Evolutionary conservation across 2,113 vertebrate species (phyloP).

Genomic region (Jaculus jaculus): DNA sequence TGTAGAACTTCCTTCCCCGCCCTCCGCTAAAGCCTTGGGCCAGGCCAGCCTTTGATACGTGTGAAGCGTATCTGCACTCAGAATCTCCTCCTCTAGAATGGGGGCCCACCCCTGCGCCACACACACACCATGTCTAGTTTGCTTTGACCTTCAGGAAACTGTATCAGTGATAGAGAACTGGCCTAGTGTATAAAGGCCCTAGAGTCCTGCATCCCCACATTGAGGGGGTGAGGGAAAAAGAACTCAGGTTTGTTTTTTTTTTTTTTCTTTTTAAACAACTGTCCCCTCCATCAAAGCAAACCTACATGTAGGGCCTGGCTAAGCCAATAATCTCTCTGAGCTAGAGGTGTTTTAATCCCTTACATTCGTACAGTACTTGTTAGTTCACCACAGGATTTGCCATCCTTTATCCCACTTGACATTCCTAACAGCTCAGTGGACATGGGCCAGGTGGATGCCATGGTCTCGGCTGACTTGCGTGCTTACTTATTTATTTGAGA

Average conservation of each 20-base stretch:
- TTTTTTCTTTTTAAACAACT: neutral
- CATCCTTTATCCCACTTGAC: neutral
- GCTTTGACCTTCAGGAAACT: neutral
- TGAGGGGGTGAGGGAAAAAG: neutral
- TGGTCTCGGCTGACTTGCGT: neutral
- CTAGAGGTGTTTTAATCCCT: neutral
- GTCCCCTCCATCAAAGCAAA: neutral
- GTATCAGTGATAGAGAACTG: neutral
- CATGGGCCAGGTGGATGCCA: neutral
- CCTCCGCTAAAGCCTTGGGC: neutral
- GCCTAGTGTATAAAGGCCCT: too few species aligned
- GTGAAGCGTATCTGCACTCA: neutral
- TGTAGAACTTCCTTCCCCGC: neutral
- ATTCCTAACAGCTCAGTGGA: neutral
- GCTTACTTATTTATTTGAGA: too few species aligned
- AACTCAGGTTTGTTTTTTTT: neutral
- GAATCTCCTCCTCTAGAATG: neutral
- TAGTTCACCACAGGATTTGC: neutral
- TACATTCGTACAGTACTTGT: neutral
- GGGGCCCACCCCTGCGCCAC: too few species aligned
- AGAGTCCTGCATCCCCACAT: neutral
- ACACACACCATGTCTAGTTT: neutral
- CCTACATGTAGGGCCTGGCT: neutral
- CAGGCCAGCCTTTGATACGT: neutral
- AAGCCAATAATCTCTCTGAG: neutral